Evolutionary conservation across 37 sponge, comb jelly and placozoan species (phyloP), one percentile per base, ranked within the genome.

Genomic region (Spongilla lacustris): DNA sequence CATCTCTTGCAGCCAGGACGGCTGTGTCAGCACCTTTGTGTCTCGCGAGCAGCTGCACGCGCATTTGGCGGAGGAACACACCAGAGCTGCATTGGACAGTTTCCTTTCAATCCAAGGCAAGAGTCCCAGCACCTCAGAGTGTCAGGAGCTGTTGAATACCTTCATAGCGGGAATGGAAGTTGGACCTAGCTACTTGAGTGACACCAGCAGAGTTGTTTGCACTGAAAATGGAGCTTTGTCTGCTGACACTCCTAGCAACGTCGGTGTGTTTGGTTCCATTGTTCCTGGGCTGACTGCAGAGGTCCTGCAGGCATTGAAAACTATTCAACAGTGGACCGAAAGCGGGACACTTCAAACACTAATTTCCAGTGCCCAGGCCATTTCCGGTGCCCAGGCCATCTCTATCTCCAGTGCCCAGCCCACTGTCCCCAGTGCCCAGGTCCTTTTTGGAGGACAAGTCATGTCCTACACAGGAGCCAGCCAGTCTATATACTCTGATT

Each of bases 301-400:
- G 28, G 70, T 79, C 21, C n/a, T 69, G 22, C 50, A 86, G 26
- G 86, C 86, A 11, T 32, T 86, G 66, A 79, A n/a, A 17, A 71
- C 78, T n/a, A 23, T 86, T 4, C 79, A 86, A 32, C 69, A 86
- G 73, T 36, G 79, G 24, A 36, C 82, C 24, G 41, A 82, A 38
- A 41, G 71, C 17, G 82, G 38, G 13, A 46, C 31, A 2, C n/a
- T 82, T 68, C 58, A 58, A 17, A 58, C 58, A 14, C 71, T 82
- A 23, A 50, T 86, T 0, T 73, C 50, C 0, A 46, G 48, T 70
- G 36, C 70, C 46, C 38, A 69, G 68, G 37, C 66, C 28, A 58
- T 58, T 17, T 10, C 58, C 19, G 19, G 19, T 58, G 58, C 58
- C 58, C 58, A 58, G 58, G 12, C 58, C 19, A 1, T 58, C 19